These are phyloP conservation scores for Limenitis camilla DNA, from an alignment of 2,888 invertebrate species.

Conservation along the genomic window DNA sequence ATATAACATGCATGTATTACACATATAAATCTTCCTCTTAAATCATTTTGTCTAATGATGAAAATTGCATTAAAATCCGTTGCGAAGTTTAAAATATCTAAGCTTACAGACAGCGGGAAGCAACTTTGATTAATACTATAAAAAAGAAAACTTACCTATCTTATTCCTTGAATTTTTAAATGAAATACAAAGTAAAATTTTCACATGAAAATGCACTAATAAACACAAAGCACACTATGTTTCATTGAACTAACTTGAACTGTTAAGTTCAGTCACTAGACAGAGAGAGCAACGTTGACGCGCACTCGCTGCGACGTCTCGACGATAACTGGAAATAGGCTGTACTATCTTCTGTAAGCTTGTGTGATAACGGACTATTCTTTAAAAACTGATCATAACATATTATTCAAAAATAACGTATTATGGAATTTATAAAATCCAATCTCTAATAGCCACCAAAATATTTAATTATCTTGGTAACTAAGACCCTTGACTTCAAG, in stretches of 20 bases:
- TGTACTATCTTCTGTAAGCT: slow-evolving; percentile 59
- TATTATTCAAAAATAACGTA: background rate
- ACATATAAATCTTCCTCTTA: too few species aligned
- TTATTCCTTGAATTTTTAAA: too few species aligned
- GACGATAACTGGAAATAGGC: slow-evolving; percentile 25
- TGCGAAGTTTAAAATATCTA: too few species aligned
- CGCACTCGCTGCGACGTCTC: slow-evolving; percentile 38
- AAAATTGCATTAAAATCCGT: too few species aligned
- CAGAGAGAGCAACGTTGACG: slow-evolving; percentile 32
- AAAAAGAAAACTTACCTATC: too few species aligned
- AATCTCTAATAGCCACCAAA: too few species aligned
- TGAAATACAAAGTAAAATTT: too few species aligned
- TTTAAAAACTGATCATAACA: background rate
- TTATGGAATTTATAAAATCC: too few species aligned
- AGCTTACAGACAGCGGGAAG: too few species aligned
- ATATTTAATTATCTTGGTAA: too few species aligned
- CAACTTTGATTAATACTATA: too few species aligned
- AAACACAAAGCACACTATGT: slow-evolving; percentile 23
- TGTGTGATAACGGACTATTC: slow-evolving; percentile 57
- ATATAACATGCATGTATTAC: slow-evolving; percentile 14
- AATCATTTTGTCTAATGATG: background rate
- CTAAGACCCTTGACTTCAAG: too few species aligned
- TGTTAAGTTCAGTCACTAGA: background rate
- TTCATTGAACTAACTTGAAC: background rate
- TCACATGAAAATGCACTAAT: slow-evolving; percentile 18